Conservation (phyloP, 2,113 vertebrate species). For the Protobothrops mucrosquamatus region DNA sequence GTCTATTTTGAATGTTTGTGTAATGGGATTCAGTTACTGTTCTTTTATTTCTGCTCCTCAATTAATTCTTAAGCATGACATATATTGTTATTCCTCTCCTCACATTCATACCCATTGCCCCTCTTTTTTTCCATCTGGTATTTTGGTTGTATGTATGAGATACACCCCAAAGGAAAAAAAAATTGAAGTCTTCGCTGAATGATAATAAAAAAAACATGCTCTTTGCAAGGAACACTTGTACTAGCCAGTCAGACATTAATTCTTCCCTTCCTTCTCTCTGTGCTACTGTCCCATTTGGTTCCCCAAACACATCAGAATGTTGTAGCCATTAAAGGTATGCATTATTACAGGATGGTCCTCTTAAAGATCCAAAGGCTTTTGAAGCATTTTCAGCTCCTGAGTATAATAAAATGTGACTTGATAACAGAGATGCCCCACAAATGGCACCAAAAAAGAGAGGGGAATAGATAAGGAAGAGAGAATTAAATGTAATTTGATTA, state of each 20-base stretch:
- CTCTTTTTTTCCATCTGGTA: too few species aligned
- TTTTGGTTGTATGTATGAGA: too few species aligned
- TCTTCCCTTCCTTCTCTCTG: not conserved
- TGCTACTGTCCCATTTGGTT: not conserved
- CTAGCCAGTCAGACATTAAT: not conserved
- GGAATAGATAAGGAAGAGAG: not conserved
- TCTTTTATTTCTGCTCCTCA: too few species aligned
- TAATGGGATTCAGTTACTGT: not conserved
- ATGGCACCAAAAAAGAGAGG: too few species aligned
- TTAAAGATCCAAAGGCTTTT: not conserved
- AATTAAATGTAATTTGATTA: not conserved
- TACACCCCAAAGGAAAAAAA: accelerated
- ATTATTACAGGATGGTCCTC: not conserved
- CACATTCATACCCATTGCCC: too few species aligned
- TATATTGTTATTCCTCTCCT: too few species aligned
- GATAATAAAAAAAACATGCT: too few species aligned
- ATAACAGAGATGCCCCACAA: too few species aligned
- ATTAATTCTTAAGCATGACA: too few species aligned
- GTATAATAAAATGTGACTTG: too few species aligned
- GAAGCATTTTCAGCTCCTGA: not conserved
- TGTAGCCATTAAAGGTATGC: not conserved
- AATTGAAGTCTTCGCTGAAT: too few species aligned
- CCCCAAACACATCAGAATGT: not conserved
- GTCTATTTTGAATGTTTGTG: not conserved
- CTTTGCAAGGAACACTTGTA: too few species aligned